Evolutionary conservation across 2,113 vertebrate genomes (phyloP), one percentile per base, ranked within the genome.

Genomic region (Cyanoderma ruficeps): DNA sequence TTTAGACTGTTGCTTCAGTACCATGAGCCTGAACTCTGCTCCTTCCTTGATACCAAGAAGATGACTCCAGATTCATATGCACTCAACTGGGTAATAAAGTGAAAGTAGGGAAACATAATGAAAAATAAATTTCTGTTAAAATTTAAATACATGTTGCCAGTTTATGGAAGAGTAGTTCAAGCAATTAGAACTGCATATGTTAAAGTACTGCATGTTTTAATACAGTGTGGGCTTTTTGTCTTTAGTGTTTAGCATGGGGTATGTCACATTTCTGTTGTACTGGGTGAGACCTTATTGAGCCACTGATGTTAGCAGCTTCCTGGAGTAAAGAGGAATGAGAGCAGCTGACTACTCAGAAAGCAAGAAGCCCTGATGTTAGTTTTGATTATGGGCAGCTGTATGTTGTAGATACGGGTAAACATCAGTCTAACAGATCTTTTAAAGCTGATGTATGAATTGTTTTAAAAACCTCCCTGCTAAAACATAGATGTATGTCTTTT

Each of bases 31-130:
- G 99, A 99, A 94, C 98, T 99, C 93, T 99, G 99, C 97, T 99
- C 99, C 64, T 99, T 99, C 97, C 97, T 99, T 96, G 99, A 99
- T 97, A 99, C 99, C 89, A 99, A 99, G 98, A 99, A 99, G 98
- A 99, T 99, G 97, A 99, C 99, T 50, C 99, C 99, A 49, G 99
- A 99, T 97, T 99, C 98, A 8, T 99, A 99, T 94, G 98, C 99
- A 97, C 98, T 99, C 95, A 98, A 98, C 98, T 99, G 99, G 99
- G 99, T 99, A 96, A 97, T 98, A 97, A 98, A 98, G 97, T 97
- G 96, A 98, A 98, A 98, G 98, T 98, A 98, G 98, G 98, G 97
- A 97, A 97, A 97, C 67, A 97, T 98, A 96, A 97, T 98, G 97
- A 97, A 98, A 97, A 98, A 96, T 97, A 97, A 97, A 95, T 96